Conservation (phyloP, 2,888 invertebrate genomes). For the Camptogramma bilineatum region DNA sequence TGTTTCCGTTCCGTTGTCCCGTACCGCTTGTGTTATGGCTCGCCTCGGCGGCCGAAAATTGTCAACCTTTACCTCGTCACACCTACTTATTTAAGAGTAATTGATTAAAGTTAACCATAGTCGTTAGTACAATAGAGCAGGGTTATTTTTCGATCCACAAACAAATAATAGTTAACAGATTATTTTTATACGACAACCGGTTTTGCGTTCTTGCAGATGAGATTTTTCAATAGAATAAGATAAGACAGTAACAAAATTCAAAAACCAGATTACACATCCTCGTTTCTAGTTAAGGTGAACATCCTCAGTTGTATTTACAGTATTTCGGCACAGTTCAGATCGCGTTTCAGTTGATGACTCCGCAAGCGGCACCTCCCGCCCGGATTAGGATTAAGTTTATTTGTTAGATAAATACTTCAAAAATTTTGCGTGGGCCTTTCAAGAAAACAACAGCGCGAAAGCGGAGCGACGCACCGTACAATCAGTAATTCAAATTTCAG, state of each 20-base stretch:
- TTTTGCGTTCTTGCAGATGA: constrained; percentile 79
- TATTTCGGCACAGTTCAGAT: constrained; percentile 78
- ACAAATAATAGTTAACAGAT: constrained; percentile 81
- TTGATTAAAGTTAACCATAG: constrained; percentile 85
- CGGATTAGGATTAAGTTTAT: constrained; percentile 82
- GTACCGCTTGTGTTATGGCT: constrained; percentile 64
- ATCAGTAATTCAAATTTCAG: constrained; percentile 43
- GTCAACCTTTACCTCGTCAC: constrained; percentile 84
- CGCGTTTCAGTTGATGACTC: constrained; percentile 70
- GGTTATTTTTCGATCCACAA: constrained; percentile 85
- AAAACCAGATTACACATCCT: constrained; percentile 77
- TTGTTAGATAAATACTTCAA: constrained; percentile 78
- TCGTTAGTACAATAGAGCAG: constrained; percentile 85
- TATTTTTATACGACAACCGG: constrained; percentile 85
- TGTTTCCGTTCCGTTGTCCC: constrained; percentile 61
- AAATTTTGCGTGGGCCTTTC: constrained; percentile 69
- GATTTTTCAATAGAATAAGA: constrained; percentile 75
- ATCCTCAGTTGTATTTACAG: constrained; percentile 75
- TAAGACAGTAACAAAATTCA: constrained; percentile 72
- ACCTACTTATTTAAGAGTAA: constrained; percentile 82
- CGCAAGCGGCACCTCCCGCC: constrained; percentile 50
- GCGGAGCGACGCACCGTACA: constrained; percentile 61
- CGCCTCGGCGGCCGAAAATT: constrained; percentile 70
- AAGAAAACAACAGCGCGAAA: constrained; percentile 51
- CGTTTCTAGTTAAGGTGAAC: constrained; percentile 70